Evolutionary conservation across 1,140 invertebrate genomes (phyloP), one percentile per base, ranked within the genome.

Genomic region (Atta cephalotes): DNA sequence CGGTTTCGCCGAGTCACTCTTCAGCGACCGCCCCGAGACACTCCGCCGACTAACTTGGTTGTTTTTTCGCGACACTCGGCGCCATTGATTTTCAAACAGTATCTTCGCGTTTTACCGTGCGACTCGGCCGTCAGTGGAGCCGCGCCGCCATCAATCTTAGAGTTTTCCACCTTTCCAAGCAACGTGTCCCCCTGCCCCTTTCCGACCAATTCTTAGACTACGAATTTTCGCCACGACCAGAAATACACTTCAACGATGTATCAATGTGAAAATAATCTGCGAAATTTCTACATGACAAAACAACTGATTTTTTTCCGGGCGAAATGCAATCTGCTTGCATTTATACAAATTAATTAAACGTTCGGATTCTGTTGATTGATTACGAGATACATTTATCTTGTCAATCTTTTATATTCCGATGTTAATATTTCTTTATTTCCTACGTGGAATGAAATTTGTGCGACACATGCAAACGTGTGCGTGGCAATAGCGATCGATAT

Each of bases 151-250:
- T 87, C 86, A 79, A 87, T 87, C 86, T 87, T 87, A 18, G 68
- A 87, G 65, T 87, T 87, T 87, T 87, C 86, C 80, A 72, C 86
- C 86, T 88, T 82, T 87, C 76, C 66, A 82, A 88, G 68, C 72
- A 86, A 51, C 76, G 76, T 16, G 71, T 68, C 21, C 14, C 45
- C 68, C 68, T 66, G 12, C 53, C 53, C 63, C 45, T 56, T 16
- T 51, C 39, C 31, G 21, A 21, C 7, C 16, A 35, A 63, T 39
- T 49, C 65, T 49, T 53, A 31, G 70, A 72, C 35, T 60, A 35
- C 5, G 53, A 71, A 72, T 72, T 71, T 72, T 82, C 39, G 12
- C 53, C 79, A 21, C 35, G 78, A 16, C 1, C 77, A 25, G 25
- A 66, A 28, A 53, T 66, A 21, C 7, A 6, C 16, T 53, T 12